Evolutionary conservation across 2,888 invertebrate genomes (phyloP), one percentile per base, ranked within the genome.

Genomic region (Agrotis ipsilon): DNA sequence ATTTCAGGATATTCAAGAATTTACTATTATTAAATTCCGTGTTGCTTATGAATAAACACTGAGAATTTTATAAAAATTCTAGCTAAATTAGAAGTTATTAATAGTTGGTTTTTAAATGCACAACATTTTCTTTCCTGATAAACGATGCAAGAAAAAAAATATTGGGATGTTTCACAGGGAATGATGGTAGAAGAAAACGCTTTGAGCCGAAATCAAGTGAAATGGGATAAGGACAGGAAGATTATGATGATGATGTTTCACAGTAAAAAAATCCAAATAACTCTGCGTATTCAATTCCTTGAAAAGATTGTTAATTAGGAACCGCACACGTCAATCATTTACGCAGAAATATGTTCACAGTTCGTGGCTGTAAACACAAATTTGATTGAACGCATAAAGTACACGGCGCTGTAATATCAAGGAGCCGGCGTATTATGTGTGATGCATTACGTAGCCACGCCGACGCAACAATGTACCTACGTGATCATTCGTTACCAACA

Each of bases 401-500:
- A 52, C 46, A 54, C 54, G 32, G 9, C 32, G 49, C 68, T 19
- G 64, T 62, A 67, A 60, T 63, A 60, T 49, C 52, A 54, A 67
- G 49, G 52, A 80, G 52, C 54, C 21, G 18, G 18, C 13, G 60
- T 43, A 72, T 67, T 67, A 63, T 54, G 32, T 60, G 51, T 27
- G 49, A 68, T 55, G 48, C 32, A 80, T 82, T 68, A 68, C 51
- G 48, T 24, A 43, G 61, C 39, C 24, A 57, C 77, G 64, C 74
- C 79, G 51, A 66, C 65, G 51, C 58, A 68, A 68, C 64, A 39
- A 46, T 57, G 32, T 45, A 78, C 49, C 49, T 57, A 72, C 43
- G 52, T 63, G 55, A 66, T 83, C 57, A 67, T 67, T 54, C 52
- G 57, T 19, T 71, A 70, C 78, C 64, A 63, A 24, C 70, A 69